A percentile compares a stretch with the other conserved stretches of the same genome.
Evolutionary conservation across 2,113 vertebrate species (phyloP).

Genomic region (Equus przewalskii): DNA sequence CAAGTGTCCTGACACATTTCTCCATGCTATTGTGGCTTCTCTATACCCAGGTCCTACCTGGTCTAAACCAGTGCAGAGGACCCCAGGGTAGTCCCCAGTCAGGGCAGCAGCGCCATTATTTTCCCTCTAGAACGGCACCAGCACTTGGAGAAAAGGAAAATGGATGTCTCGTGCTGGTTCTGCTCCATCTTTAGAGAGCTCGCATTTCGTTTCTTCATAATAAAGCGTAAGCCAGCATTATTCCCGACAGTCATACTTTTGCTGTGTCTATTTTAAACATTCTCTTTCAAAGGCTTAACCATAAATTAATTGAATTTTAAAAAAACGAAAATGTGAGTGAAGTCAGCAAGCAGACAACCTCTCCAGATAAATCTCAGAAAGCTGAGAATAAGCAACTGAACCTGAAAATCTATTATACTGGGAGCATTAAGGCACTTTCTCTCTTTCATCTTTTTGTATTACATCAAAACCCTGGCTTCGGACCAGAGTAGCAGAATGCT

Average conservation of each 20-base stretch:
- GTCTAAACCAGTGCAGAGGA: neutral
- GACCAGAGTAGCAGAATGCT: neutral
- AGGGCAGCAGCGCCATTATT: neutral
- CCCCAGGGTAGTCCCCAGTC: neutral
- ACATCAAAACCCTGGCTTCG: slow-evolving; percentile 10
- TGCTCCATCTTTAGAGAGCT: neutral
- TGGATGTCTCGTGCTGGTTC: neutral
- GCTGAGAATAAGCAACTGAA: neutral
- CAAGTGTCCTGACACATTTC: neutral
- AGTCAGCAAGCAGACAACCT: neutral
- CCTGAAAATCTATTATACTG: neutral
- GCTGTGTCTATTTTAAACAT: slow-evolving; percentile 33
- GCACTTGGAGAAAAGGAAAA: neutral
- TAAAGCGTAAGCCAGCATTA: neutral
- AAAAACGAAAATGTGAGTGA: neutral
- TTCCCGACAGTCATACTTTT: neutral
- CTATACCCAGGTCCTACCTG: neutral
- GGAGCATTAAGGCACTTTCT: neutral
- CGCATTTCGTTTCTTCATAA: neutral
- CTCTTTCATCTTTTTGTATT: slow-evolving; percentile 46
- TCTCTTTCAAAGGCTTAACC: neutral
- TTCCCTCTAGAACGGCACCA: neutral
- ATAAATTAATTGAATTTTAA: neutral
- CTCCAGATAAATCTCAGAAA: neutral
- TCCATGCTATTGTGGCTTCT: neutral